A percentile compares a stretch with the other conserved stretches of the same genome.
Evolutionary conservation across 2,888 invertebrate species (phyloP).

Genomic region (Willowsia nigromaculata): DNA sequence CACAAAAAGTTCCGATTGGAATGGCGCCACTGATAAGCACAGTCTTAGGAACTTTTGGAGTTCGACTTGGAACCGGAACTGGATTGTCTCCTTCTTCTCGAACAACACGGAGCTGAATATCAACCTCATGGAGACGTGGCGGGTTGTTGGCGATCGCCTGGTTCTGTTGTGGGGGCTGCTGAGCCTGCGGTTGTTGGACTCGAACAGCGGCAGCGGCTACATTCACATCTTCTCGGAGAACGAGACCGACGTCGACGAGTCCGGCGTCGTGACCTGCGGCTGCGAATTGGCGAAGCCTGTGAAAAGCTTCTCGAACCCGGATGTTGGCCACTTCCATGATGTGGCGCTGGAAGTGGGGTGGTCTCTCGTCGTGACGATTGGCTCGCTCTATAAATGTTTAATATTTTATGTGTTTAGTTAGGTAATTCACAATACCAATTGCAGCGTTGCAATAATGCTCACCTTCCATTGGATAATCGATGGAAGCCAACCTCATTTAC

Average conservation of each 20-base stretch:
- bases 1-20: slow-evolving; percentile 59
- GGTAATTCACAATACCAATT: too few relatives aligned
- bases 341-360: slow-evolving; percentile 37
- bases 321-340: slow-evolving; percentile 64
- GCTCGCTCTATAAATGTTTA: slow-evolving; percentile 54
- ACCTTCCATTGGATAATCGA: too few relatives aligned
- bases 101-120: slow-evolving; percentile 61
- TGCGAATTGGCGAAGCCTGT: slow-evolving; percentile 57
- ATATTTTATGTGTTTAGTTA: too few relatives aligned
- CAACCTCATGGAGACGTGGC: slow-evolving; percentile 35
- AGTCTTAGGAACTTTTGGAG: slow-evolving; percentile 65
- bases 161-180: not conserved
- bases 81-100: slow-evolving; percentile 60
- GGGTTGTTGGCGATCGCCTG: not conserved
- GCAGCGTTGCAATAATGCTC: too few relatives aligned
- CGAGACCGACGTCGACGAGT: slow-evolving; percentile 42
- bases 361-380: slow-evolving; percentile 32
- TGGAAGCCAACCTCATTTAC: too few relatives aligned
- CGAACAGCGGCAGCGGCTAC: not conserved
- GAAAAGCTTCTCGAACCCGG: slow-evolving; percentile 59
- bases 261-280: slow-evolving; percentile 56
- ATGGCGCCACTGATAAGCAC: slow-evolving; percentile 58
- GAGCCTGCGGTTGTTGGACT: not conserved
- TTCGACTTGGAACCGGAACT: slow-evolving; percentile 48
- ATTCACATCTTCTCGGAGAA: slow-evolving; percentile 15